Percentiles rank a stretch among this genome's conserved stretches.
Evolutionary conservation across 1,140 invertebrate species (phyloP).

Genomic region (Adelges cooleyi): DNA sequence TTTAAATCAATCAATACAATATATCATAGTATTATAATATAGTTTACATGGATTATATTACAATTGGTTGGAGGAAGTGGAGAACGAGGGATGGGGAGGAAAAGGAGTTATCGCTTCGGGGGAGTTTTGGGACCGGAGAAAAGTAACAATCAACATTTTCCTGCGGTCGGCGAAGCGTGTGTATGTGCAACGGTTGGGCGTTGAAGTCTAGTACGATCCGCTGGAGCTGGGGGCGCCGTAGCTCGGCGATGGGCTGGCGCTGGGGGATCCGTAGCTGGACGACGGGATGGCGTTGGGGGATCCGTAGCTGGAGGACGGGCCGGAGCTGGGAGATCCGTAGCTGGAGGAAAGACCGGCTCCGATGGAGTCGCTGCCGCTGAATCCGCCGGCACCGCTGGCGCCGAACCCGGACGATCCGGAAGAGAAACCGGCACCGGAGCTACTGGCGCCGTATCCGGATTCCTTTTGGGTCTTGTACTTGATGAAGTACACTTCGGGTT

Average conservation of each 20-base stretch:
- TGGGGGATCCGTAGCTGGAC: constrained; percentile 16
- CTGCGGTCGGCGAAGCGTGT: background rate
- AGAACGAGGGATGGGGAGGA: background rate
- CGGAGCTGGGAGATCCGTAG: constrained; percentile 35
- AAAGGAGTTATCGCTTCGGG: background rate
- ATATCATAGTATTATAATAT: background rate
- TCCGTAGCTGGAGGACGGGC: constrained; percentile 35
- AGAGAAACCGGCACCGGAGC: constrained; percentile 38
- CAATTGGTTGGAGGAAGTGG: background rate
- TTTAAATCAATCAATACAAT: no score
- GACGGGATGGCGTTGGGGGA: background rate
- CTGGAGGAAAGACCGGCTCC: constrained; percentile 39
- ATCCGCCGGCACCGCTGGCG: no score
- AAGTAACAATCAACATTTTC: constrained; percentile 9
- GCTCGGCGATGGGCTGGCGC: constrained; percentile 13
- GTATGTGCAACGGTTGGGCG: background rate
- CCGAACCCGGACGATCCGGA: constrained; percentile 36
- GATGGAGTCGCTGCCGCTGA: constrained; percentile 37
- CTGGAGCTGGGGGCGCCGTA: constrained; percentile 28
- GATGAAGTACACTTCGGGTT: constrained; percentile 80
- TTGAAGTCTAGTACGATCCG: constrained; percentile 33
- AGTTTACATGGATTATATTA: background rate
- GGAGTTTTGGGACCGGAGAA: background rate
- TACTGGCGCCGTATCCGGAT: constrained; percentile 38
- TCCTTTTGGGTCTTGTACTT: constrained; percentile 69